Percentiles rank a stretch among this genome's conserved stretches.
Evolutionary conservation across 2,113 vertebrate species (phyloP).

Genomic region (Grus americana): DNA sequence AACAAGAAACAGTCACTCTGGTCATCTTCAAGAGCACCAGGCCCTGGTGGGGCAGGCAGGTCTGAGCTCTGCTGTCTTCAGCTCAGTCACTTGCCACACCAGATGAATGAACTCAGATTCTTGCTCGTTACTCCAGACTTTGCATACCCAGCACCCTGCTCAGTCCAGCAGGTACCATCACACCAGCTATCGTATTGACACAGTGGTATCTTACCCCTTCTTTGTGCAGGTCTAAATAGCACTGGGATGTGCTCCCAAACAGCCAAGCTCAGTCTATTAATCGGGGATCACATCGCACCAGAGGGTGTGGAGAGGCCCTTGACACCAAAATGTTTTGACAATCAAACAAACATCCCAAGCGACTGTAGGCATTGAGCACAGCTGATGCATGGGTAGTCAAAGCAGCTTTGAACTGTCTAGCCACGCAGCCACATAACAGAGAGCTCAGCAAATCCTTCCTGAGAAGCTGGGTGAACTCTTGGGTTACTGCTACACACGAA

Average conservation of each 20-base stretch:
- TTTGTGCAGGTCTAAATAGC: neutral
- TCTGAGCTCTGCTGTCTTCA: neutral
- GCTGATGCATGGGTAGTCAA: neutral
- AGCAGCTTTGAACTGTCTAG: constrained; percentile 15
- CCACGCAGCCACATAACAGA: neutral
- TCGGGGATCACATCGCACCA: neutral
- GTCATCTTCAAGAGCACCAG: neutral
- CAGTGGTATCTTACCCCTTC: neutral
- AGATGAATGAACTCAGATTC: neutral
- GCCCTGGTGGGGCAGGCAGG: neutral
- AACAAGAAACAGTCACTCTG: neutral
- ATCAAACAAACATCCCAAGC: constrained; percentile 29
- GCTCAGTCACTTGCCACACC: neutral
- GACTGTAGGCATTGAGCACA: neutral
- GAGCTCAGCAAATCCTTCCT: constrained; percentile 23
- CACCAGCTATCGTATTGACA: neutral
- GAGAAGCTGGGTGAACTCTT: neutral
- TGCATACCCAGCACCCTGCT: neutral
- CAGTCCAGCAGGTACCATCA: neutral
- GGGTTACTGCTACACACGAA: neutral
- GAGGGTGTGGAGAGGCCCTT: neutral
- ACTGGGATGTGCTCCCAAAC: neutral
- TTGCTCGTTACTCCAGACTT: neutral
- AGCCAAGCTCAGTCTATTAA: neutral
- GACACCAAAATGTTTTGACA: constrained; percentile 47